Percentiles rank a stretch among this genome's conserved stretches.
Evolutionary conservation across 2,797 vertebrate species (phyloP).

Genomic region (Paguma larvata): DNA sequence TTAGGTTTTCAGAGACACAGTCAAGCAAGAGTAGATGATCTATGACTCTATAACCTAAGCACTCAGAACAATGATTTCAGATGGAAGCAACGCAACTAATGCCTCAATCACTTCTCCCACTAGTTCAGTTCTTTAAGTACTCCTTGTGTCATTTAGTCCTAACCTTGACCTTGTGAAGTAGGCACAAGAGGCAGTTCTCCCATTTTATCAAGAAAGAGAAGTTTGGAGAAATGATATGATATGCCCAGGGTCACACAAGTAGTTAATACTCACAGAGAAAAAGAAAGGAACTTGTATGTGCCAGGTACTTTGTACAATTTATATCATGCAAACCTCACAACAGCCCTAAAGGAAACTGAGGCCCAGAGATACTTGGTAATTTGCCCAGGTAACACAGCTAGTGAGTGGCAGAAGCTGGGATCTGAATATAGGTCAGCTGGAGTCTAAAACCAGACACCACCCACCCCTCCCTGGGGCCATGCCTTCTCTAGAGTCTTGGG

Average conservation of each 20-base stretch:
- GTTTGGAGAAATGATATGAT: not conserved
- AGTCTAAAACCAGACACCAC: not conserved
- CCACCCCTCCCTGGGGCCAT: not conserved
- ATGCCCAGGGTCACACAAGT: not conserved
- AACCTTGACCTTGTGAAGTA: not conserved
- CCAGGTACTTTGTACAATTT: not conserved
- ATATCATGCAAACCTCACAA: not conserved
- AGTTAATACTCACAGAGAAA: not conserved
- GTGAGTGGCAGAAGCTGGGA: not conserved
- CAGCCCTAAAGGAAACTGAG: not conserved
- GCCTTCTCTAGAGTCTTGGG: not conserved
- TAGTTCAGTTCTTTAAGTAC: not conserved
- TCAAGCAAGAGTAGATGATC: not conserved
- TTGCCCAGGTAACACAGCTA: not conserved
- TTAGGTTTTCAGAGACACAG: not conserved
- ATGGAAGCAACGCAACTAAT: not conserved
- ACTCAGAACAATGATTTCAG: not conserved
- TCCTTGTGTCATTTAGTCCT: not conserved
- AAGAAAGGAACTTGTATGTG: not conserved
- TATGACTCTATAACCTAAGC: not conserved
- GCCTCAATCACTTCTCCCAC: not conserved
- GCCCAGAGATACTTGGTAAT: not conserved
- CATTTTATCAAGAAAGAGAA: constrained; percentile 16
- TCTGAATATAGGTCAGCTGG: not conserved
- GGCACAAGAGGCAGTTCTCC: not conserved